Percentiles rank a stretch among this genome's conserved stretches.
These are phyloP conservation scores for Parnassius mnemosyne DNA, from an alignment of 2,888 invertebrate species.

Conservation along the genomic window DNA sequence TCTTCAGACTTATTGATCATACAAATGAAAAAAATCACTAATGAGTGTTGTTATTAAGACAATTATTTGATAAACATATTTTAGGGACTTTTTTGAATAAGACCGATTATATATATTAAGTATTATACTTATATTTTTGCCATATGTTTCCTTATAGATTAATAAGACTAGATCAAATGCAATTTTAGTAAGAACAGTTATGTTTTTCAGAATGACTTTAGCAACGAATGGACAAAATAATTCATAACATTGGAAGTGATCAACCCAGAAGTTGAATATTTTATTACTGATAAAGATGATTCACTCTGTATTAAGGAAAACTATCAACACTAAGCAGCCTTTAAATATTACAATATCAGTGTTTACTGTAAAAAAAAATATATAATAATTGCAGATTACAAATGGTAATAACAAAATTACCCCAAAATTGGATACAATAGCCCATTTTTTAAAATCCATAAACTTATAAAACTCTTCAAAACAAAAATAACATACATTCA, in stretches of 20 bases:
- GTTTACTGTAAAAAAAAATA: conserved; percentile 17
- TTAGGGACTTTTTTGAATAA: too few species aligned
- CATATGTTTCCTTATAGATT: conserved; percentile 4
- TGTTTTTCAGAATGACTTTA: conserved; percentile 16
- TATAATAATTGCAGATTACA: conserved; percentile 36
- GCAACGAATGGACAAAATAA: conserved; percentile 13
- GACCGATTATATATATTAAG: too few species aligned
- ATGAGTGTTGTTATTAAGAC: too few species aligned
- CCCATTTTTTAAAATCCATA: conserved; percentile 41
- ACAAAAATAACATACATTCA: conserved; percentile 65
- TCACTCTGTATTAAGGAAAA: conserved; percentile 10
- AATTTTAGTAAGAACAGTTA: conserved; percentile 9
- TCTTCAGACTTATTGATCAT: too few species aligned
- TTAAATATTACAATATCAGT: conserved; percentile 1
- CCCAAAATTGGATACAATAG: conserved; percentile 37
- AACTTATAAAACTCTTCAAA: conserved; percentile 71
- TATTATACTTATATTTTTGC: too few species aligned
- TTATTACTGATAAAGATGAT: conserved; percentile 16
- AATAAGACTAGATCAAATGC: conserved; percentile 24
- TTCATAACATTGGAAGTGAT: conserved; percentile 16
- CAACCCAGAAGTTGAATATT: conserved; percentile 5
- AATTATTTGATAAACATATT: too few species aligned
- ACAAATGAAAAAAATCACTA: too few species aligned
- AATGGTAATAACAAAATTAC: conserved; percentile 33
- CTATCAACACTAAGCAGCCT: conserved; percentile 1